These are phyloP conservation scores for Myzus persicae DNA, from an alignment of 1,140 invertebrate species.

Conservation along the genomic window DNA sequence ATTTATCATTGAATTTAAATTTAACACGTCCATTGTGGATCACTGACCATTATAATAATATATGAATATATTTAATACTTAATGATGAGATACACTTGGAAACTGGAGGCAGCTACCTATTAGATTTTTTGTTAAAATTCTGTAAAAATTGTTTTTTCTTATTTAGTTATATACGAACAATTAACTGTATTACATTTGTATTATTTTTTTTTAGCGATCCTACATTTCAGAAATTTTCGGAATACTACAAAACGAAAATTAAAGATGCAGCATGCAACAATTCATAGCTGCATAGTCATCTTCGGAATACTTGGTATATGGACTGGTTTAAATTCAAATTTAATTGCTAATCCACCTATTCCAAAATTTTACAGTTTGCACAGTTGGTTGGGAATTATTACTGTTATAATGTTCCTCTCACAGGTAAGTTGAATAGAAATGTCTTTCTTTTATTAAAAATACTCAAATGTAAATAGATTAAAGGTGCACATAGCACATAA, in stretches of 20 bases:
- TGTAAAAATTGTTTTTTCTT: no score
- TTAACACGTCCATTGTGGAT: no score
- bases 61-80: no score
- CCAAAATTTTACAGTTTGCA: constrained; percentile 85
- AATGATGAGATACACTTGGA: no score
- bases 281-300: not conserved
- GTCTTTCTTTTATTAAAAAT: not conserved
- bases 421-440: constrained; percentile 69
- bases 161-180: no score
- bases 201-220: constrained; percentile 71
- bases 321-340: constrained; percentile 88
- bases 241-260: constrained; percentile 76
- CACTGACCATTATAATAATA: no score
- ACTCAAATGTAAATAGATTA: not conserved
- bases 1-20: no score
- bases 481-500: not conserved
- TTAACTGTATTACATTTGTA: not conserved
- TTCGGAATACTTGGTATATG: constrained; percentile 72
- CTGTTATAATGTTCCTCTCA: constrained; percentile 77
- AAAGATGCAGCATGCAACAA: constrained; percentile 78
- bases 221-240: constrained; percentile 83
- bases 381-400: constrained; percentile 84
- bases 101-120: no score
- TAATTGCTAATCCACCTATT: constrained; percentile 70
- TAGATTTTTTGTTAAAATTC: no score